phyloP scores from a whole-genome alignment of 2,797 vertebrate species.

The Smutsia gigantea region DNA sequence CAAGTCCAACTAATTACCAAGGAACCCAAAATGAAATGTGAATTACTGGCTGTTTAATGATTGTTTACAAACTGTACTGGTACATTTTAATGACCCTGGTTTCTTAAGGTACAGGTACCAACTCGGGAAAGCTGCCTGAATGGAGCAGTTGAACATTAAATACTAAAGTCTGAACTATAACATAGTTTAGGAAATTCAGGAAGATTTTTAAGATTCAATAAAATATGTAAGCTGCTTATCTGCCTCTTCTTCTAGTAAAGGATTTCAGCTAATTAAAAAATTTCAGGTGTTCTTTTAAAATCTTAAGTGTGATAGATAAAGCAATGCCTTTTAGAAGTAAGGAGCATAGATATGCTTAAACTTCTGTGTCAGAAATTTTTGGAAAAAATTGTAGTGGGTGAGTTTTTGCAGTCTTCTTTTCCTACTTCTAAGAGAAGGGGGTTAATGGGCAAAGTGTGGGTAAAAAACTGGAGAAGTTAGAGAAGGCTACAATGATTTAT shows the following conservation, averaged over 20 bases:
- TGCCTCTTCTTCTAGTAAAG: neutral
- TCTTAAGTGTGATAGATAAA: neutral
- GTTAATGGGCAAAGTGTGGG: neutral
- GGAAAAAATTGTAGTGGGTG: neutral
- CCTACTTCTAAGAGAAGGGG: neutral
- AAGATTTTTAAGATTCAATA: neutral
- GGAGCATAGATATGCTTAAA: neutral
- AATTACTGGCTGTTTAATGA: neutral
- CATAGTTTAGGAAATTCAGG: neutral
- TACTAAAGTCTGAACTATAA: neutral
- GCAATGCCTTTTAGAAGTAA: neutral
- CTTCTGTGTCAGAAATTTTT: neutral
- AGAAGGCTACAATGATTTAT: neutral
- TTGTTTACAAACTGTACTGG: neutral
- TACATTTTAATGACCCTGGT: neutral
- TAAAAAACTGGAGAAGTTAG: neutral
- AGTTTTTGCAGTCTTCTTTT: neutral
- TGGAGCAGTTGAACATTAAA: neutral
- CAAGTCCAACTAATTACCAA: neutral
- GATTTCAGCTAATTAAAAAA: neutral
- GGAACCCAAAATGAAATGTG: neutral
- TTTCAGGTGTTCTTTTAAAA: neutral
- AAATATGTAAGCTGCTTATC: neutral
- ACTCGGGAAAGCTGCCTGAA: neutral
- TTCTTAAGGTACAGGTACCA: neutral